Conservation (phyloP, 2,113 vertebrate species). For the Raja brachyura region DNA sequence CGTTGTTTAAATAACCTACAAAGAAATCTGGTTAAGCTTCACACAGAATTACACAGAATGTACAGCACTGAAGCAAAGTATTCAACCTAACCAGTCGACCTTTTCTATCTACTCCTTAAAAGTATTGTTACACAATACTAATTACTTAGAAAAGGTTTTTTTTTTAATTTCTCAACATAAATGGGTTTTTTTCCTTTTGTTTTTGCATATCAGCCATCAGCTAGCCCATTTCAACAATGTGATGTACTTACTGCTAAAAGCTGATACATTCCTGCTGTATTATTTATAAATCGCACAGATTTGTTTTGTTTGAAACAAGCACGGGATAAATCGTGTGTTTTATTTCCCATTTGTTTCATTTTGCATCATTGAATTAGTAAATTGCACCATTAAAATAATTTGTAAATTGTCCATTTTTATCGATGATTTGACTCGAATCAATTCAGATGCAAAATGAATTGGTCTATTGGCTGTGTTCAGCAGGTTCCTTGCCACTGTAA, state of each 20-base stretch:
- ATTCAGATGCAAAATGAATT: background rate
- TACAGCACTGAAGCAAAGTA: background rate
- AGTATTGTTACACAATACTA: no score
- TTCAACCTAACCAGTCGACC: background rate
- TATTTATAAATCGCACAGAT: background rate
- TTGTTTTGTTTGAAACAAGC: background rate
- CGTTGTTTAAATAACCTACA: background rate
- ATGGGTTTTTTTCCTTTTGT: background rate
- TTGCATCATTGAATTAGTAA: background rate
- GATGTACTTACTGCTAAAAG: background rate
- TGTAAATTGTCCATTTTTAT: constrained; percentile 27
- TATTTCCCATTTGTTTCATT: background rate
- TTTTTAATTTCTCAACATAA: background rate
- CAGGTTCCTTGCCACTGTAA: background rate
- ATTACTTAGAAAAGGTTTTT: background rate
- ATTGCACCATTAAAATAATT: background rate
- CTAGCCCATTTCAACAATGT: background rate
- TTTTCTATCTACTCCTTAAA: background rate
- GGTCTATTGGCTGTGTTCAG: background rate
- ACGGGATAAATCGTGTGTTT: background rate
- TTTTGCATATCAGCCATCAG: background rate
- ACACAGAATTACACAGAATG: background rate
- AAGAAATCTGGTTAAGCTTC: background rate
- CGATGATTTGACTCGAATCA: background rate
- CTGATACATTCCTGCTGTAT: background rate